Evolutionary conservation across 2,113 vertebrate genomes (phyloP).

Genomic region (Ascaphus truei): DNA sequence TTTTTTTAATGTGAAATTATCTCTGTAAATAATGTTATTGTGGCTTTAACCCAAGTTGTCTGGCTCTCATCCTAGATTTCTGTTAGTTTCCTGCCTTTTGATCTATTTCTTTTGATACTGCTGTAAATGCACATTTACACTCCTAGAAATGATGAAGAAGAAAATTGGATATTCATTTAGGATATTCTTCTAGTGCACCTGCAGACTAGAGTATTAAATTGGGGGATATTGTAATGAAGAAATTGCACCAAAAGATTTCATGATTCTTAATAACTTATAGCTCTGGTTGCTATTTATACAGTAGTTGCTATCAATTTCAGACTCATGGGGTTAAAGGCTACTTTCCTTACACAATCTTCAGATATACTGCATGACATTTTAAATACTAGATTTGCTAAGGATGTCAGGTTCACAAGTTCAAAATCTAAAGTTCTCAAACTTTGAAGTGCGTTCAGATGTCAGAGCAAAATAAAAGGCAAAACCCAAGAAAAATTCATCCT

Average conservation of each 20-base stretch:
- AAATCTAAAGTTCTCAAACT: too few species aligned
- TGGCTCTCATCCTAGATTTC: conserved; percentile 24
- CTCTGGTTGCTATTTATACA: too few species aligned
- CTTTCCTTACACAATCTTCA: too few species aligned
- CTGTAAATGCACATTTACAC: conserved; percentile 10
- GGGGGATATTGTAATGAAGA: conserved; percentile 4
- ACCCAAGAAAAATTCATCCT: too few species aligned
- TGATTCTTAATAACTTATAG: conserved; percentile 1
- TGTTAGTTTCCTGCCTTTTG: conserved; percentile 26
- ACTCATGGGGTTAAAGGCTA: too few species aligned
- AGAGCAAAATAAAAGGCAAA: too few species aligned
- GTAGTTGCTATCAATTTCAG: not conserved
- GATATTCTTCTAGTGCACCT: not conserved
- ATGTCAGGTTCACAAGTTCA: too few species aligned
- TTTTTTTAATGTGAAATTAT: conserved; percentile 36
- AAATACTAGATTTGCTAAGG: too few species aligned
- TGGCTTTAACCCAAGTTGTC: conserved; percentile 28
- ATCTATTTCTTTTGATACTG: conserved; percentile 22
- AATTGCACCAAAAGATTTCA: conserved; percentile 20
- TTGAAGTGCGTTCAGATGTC: too few species aligned
- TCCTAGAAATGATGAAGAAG: conserved; percentile 36
- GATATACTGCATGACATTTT: too few species aligned
- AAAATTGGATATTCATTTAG: conserved; percentile 11
- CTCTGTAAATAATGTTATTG: conserved; percentile 18
- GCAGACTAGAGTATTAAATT: not conserved